These are phyloP conservation scores for Columba livia DNA, from an alignment of 2,113 vertebrate species.

Conservation along the genomic window DNA sequence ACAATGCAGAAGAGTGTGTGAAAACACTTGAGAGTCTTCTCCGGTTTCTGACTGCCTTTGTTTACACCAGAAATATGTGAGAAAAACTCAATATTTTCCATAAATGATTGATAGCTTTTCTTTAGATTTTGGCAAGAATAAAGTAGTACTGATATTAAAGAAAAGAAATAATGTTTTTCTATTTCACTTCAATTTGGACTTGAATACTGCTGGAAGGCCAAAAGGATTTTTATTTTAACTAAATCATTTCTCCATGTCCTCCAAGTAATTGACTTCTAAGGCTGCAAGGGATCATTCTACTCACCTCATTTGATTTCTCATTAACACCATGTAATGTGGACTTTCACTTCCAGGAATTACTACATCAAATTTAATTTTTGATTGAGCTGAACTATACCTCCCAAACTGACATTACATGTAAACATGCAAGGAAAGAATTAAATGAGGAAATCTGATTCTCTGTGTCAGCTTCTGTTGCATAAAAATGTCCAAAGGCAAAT, in stretches of 20 bases:
- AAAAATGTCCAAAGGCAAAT: background rate
- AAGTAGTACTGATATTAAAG: background rate
- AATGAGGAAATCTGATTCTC: background rate
- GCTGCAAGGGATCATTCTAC: background rate
- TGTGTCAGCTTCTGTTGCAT: background rate
- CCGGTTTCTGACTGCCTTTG: background rate
- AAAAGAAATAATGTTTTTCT: background rate
- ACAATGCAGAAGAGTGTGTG: background rate
- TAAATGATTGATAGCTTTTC: background rate
- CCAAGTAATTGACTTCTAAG: background rate
- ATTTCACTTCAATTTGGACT: background rate
- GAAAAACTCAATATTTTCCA: background rate
- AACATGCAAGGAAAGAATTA: background rate
- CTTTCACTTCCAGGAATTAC: background rate
- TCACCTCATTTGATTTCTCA: constrained; percentile 7
- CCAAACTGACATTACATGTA: background rate
- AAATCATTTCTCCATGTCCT: background rate
- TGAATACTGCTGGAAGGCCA: background rate
- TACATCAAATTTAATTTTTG: background rate
- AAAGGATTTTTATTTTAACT: background rate
- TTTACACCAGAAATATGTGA: background rate
- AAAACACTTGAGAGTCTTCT: background rate
- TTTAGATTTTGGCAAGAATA: background rate
- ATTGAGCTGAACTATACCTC: background rate
- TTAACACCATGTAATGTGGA: background rate